Base-by-base conservation (phyloP, 2,888 invertebrate species). In the Desoria tigrina region DNA sequence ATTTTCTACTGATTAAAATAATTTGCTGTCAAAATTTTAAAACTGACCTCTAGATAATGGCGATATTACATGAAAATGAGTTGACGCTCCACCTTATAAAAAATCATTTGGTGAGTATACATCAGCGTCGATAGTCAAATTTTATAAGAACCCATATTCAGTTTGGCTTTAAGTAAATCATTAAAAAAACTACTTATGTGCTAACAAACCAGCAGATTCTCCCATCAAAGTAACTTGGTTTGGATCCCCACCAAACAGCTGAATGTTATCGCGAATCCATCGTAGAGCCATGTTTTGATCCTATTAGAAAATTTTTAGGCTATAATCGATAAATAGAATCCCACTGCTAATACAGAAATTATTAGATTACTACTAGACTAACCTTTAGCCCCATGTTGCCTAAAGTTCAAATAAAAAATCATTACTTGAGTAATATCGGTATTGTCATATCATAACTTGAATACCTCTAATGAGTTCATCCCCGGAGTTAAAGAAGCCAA, bases 31-130 rank as follows among this genome's bases (percentile, higher is more conserved):
- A n/a, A 42, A 51, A 4, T 50, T 42, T 23, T 18, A 21, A 23
- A 27, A 26, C 42, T 24, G 4, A 62, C 63, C 62, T 60, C 62
- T 37, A 2, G 72, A 72, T 7, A 71, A 37, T n/a, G 71, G 67
- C 0, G 71, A 73, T 1, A 71, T 42, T 2, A 73, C 61, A 49
- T 73, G 71, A 42, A 66, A 71, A 26, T 71, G 67, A 2, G 69
- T 68, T 14, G 65, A 60, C 0, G 66, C 65, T 21, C 63, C 67
- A 16, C 72, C 65, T 57, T 21, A 27, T 23, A 51, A 11, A 51
- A 24, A 24, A 26, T 32, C 32, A 32, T n/a, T n/a, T n/a, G n/a
- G n/a, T n/a, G n/a, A n/a, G n/a, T n/a, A n/a, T n/a, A n/a, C n/a
- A n/a, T n/a, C n/a, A n/a, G n/a, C n/a, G n/a, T n/a, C n/a, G n/a